Conservation (phyloP, 2,113 vertebrate genomes). For the Aldabrachelys gigantea region DNA sequence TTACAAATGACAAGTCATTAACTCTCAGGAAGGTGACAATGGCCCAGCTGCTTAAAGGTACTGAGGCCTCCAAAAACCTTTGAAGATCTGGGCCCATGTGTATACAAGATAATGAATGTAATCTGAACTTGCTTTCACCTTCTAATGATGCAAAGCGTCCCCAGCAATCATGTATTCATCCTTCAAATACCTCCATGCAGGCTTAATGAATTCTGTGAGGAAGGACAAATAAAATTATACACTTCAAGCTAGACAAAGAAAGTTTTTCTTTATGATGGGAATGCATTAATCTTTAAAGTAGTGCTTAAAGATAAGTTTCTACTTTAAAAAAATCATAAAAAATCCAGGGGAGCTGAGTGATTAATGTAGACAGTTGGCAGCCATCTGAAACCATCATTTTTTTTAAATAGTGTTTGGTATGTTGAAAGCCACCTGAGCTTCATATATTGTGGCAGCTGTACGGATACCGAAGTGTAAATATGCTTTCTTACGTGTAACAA, state of each 20-base stretch:
- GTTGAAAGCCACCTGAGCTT: constrained; percentile 30
- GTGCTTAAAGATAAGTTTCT: neutral
- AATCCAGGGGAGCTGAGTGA: neutral
- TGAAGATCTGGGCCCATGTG: neutral
- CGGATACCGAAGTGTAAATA: constrained; percentile 2
- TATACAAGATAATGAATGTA: neutral
- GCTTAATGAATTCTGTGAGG: neutral
- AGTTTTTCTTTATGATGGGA: neutral
- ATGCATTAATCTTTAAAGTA: neutral
- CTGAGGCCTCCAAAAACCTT: neutral
- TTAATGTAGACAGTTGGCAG: constrained; percentile 34
- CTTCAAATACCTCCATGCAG: neutral
- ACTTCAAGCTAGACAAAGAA: neutral
- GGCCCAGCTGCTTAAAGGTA: neutral
- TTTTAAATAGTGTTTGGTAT: constrained; percentile 18
- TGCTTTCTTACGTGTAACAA: constrained; percentile 24
- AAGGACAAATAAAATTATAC: neutral
- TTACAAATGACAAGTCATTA: neutral
- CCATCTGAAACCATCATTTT: neutral
- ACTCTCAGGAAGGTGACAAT: neutral
- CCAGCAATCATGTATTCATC: neutral
- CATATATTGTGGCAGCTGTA: constrained; percentile 18
- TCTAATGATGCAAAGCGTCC: neutral
- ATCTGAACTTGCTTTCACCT: neutral
- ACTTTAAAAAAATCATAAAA: neutral